Evolutionary conservation across 2,888 invertebrate species (phyloP), one percentile per base, ranked within the genome.

Genomic region (Creontiades dilutus): DNA sequence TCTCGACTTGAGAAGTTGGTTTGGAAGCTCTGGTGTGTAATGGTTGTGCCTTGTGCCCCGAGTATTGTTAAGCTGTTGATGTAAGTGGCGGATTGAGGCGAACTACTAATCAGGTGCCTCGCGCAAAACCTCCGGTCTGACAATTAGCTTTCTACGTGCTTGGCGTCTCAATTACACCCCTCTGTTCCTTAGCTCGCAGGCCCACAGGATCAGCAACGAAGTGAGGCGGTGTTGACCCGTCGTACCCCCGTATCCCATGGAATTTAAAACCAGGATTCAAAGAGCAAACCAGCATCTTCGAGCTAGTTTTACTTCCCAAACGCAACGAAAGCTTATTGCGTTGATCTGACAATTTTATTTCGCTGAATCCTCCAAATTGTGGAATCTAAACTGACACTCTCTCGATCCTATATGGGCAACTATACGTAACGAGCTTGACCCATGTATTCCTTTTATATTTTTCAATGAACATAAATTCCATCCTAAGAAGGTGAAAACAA

Each of bases 61-160:
- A 68, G 68, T 68, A 68, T 68, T 68, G 68, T 68, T 68, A 68
- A 68, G 68, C 68, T 68, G 68, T 68, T 68, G 68, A 68, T 68
- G 68, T 68, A 68, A 68, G 68, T 68, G 68, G 68, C 68, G 68
- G 68, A 68, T 68, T 68, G 68, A 68, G 68, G 68, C 7, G 68
- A 68, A 68, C 68, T 68, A 27, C 68, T 68, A 68, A 68, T 68
- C 68, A 68, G 68, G 68, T 68, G 23, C 68, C 68, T 68, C 19
- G n/a, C n/a, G n/a, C 61, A 13, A 52, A 52, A 37, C 52, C 52
- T 52, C 57, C 57, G 57, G 57, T 27, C 68, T 68, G 68, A 23
- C 68, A 68, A 68, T 68, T 68, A 68, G 68, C 68, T 68, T 68
- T 23, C 19, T 68, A 68, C 68, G 68, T 68, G 68, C 23, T 23